A percentile compares a stretch with the other conserved stretches of the same genome.
phyloP scores from a whole-genome alignment of 2,797 vertebrate species.

The Mus caroli region DNA sequence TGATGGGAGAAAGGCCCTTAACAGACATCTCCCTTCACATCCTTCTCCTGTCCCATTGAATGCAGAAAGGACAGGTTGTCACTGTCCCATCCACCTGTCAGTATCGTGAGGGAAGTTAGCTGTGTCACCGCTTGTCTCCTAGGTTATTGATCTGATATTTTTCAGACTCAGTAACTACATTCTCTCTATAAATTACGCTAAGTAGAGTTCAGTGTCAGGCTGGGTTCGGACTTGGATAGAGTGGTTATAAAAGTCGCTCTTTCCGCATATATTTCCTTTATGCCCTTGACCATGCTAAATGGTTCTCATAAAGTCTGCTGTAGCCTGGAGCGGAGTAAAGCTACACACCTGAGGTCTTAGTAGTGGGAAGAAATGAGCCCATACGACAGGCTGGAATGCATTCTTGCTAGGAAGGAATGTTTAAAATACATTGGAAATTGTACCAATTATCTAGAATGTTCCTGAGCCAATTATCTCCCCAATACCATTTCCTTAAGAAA shows the following conservation, averaged over 20 bases:
- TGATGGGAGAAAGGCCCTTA: constrained; percentile 63
- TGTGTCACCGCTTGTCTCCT: constrained; percentile 82
- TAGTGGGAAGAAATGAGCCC: not conserved
- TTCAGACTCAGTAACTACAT: constrained; percentile 81
- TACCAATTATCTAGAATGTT: constrained; percentile 42
- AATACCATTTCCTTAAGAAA: constrained; percentile 10
- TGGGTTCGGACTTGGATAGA: constrained; percentile 79
- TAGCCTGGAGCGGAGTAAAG: constrained; percentile 57
- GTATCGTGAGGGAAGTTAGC: constrained; percentile 77
- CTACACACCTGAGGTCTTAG: constrained; percentile 57
- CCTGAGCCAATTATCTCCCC: constrained; percentile 17
- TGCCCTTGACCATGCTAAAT: constrained; percentile 81
- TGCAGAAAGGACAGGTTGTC: constrained; percentile 70
- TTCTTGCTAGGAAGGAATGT: not conserved
- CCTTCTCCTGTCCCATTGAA: constrained; percentile 70
- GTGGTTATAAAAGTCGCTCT: constrained; percentile 79
- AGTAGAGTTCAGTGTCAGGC: constrained; percentile 79
- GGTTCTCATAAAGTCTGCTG: constrained; percentile 73
- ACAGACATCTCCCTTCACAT: constrained; percentile 71
- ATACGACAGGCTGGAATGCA: not conserved
- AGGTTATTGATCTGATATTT: constrained; percentile 85
- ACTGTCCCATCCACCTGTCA: constrained; percentile 79
- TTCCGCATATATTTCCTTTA: constrained; percentile 84
- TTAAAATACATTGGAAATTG: constrained; percentile 58
- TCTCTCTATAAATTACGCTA: constrained; percentile 85